phyloP scores from a whole-genome alignment of 2,888 invertebrate species.

The Agrotis ipsilon region DNA sequence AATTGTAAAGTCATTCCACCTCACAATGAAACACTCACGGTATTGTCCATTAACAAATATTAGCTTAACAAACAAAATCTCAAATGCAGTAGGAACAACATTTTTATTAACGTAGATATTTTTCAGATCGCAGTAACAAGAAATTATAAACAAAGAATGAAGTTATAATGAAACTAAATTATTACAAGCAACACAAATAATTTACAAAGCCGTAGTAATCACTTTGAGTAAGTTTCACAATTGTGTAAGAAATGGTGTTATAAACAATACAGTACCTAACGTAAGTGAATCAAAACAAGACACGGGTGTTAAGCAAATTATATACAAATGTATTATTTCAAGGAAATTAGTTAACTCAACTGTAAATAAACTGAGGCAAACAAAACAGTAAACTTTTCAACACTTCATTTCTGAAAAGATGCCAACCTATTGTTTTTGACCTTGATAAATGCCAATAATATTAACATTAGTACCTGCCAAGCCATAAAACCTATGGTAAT shows the following conservation, averaged over 20 bases:
- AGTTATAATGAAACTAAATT: neutral
- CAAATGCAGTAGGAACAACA: neutral
- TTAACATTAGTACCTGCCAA: conserved; percentile 38
- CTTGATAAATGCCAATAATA: conserved; percentile 54
- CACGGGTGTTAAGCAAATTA: conserved; percentile 7
- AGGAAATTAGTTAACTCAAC: conserved; percentile 22
- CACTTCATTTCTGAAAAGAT: conserved; percentile 61
- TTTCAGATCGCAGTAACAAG: conserved; percentile 5
- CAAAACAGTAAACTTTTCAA: conserved; percentile 44
- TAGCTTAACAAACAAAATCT: conserved; percentile 16
- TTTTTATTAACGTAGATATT: conserved; percentile 13
- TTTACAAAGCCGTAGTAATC: conserved; percentile 24
- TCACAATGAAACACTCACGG: conserved; percentile 15
- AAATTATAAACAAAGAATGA: conserved; percentile 5
- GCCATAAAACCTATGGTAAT: conserved; percentile 28
- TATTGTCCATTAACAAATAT: conserved; percentile 26
- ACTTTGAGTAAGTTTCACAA: conserved; percentile 35
- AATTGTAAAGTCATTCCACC: conserved; percentile 34
- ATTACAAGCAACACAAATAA: conserved; percentile 21
- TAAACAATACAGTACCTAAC: conserved; percentile 3
- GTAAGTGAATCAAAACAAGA: conserved; percentile 20
- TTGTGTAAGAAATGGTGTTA: conserved; percentile 14
- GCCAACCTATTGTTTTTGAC: conserved; percentile 53
- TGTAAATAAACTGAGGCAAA: conserved; percentile 35
- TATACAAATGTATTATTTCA: conserved; percentile 18